A percentile compares a stretch with the other conserved stretches of the same genome.
Conservation (phyloP, 2,888 invertebrate species). For the Pteria penguin region DNA sequence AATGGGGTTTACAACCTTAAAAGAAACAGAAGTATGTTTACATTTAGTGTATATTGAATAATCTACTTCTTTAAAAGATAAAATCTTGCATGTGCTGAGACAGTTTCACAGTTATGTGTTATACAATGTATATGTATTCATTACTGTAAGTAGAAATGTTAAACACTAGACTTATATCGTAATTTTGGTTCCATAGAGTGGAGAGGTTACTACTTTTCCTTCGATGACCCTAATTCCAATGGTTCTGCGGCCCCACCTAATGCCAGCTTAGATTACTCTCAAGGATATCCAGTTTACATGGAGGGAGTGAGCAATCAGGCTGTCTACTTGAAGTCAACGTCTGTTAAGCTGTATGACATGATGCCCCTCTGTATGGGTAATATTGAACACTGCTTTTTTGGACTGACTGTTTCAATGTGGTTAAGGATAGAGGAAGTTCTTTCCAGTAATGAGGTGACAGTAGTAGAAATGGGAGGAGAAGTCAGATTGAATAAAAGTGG, state of each 20-base stretch:
- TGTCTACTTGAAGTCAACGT: slow-evolving; percentile 22
- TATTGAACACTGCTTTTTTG: slow-evolving; percentile 36
- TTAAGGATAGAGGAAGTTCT: slow-evolving; percentile 17
- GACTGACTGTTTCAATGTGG: slow-evolving; percentile 40
- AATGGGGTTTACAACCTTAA: too few species aligned
- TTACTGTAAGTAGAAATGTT: too few species aligned
- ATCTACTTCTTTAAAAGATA: too few species aligned
- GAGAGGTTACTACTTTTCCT: slow-evolving; percentile 17
- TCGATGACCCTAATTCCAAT: not conserved
- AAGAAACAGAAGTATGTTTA: too few species aligned
- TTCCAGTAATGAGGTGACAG: not conserved
- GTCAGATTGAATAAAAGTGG: slow-evolving; percentile 25
- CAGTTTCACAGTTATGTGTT: too few species aligned
- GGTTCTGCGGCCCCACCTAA: not conserved
- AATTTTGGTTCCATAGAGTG: too few species aligned
- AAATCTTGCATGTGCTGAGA: too few species aligned
- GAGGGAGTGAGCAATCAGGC: slow-evolving; percentile 23
- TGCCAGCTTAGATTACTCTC: not conserved
- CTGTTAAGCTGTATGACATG: slow-evolving; percentile 24
- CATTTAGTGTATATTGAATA: too few species aligned
- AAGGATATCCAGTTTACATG: not conserved
- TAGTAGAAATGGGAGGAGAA: slow-evolving; percentile 31
- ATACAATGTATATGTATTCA: too few species aligned
- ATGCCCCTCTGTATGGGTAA: slow-evolving; percentile 25
- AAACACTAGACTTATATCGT: too few species aligned